These are phyloP conservation scores for Chelonus formosanus DNA, from an alignment of 2,888 invertebrate genomes.

Conservation along the genomic window DNA sequence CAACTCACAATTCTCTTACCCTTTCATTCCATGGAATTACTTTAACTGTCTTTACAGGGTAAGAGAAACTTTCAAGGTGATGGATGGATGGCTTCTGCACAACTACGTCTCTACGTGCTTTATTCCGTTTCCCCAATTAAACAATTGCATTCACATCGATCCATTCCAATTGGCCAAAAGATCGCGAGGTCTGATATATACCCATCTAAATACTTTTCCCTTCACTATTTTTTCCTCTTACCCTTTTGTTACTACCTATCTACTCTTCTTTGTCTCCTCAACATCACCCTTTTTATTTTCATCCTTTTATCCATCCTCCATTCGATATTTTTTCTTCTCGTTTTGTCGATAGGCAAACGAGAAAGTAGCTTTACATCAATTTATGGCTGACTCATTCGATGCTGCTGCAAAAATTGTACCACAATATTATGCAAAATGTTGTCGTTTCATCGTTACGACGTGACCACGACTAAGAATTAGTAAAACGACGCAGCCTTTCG, in stretches of 20 bases:
- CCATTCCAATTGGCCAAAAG: slow-evolving; percentile 41
- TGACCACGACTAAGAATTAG: slow-evolving; percentile 27
- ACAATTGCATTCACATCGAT: slow-evolving; percentile 63
- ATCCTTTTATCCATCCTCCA: slow-evolving; percentile 21
- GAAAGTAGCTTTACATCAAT: slow-evolving; percentile 43
- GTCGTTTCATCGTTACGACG: slow-evolving; percentile 28
- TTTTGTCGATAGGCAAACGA: slow-evolving; percentile 23
- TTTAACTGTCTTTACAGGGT: slow-evolving; percentile 8
- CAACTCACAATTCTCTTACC: slow-evolving; percentile 7
- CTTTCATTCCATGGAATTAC: slow-evolving; percentile 5
- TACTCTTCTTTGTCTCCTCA: slow-evolving; percentile 6
- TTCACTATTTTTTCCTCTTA: not conserved
- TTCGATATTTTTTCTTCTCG: slow-evolving; percentile 16
- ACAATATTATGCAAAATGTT: slow-evolving; percentile 21
- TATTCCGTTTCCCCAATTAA: slow-evolving; percentile 61
- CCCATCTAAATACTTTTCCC: slow-evolving; percentile 1
- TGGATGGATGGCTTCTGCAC: slow-evolving; percentile 30
- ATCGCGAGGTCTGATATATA: slow-evolving; percentile 28
- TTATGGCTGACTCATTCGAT: slow-evolving; percentile 40
- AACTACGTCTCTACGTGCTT: slow-evolving; percentile 45
- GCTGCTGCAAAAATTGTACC: not conserved
- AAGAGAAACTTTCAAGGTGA: slow-evolving; percentile 20
- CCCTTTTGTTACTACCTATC: not conserved
- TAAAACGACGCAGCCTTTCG: not conserved
- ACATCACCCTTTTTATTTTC: slow-evolving; percentile 11